Base-by-base conservation (phyloP, 2,797 vertebrate species). In the Spizella passerina region DNA sequence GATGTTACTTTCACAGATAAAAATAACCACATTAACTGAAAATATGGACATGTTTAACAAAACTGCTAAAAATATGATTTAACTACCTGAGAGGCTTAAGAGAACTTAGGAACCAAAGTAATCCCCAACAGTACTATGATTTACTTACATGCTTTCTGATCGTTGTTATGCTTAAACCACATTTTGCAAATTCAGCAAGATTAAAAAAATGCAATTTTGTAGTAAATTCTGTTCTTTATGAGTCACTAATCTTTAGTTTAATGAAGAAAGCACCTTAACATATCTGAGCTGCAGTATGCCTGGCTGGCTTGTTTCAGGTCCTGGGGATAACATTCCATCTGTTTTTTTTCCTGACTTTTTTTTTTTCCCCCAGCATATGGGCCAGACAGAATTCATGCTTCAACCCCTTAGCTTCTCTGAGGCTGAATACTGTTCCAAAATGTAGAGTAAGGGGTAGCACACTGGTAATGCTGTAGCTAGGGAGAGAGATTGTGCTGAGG, bases 191-290 rank as follows among this genome's bases (percentile, higher is more conserved):
- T 63, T 88, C 63, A 86, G n/a, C 71, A 91, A 76, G 22, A 63
- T 22, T 47, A 88, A 87, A 57, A 65, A 29, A 65, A 38, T 10
- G 34, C 3, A 61, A 12, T 29, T 79, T 68, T 76, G 50, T 55
- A 79, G 47, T 80, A 78, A 39, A 41, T 80, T 72, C 90, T 3
- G 6, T 69, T 59, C 32, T 66, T 82, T 52, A 85, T 49, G 30
- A 86, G 9, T 56, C 60, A 27, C 18, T 93, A 90, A 60, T 50
- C 56, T 89, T 88, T 64, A 46, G 4, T 82, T 82, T 72, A 81
- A 41, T 41, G 36, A 61, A 49, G 82, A 72, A 80, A 34, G 1
- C 12, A 59, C 5, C 9, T 9, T 29, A 49, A 76, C 9, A 68
- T 11, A 64, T 32, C 56, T 10, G 36, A 86, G 68, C 56, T 46